Base-by-base conservation (phyloP, 2,888 invertebrate genomes). In the Beris morrisii region DNA sequence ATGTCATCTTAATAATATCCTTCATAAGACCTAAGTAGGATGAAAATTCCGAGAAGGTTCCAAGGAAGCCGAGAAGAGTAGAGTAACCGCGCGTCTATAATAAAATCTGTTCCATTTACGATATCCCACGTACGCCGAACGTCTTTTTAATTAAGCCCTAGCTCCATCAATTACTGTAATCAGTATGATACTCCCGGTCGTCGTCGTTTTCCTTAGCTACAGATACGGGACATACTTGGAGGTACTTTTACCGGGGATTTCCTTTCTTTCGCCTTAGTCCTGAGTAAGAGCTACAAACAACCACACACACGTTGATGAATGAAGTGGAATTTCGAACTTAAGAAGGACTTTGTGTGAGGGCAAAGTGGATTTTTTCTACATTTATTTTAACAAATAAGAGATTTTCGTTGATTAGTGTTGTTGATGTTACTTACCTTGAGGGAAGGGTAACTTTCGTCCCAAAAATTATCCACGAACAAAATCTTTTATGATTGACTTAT, bases 101-200 rank as follows among this genome's bases (percentile, higher is more conserved):
- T 69, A 69, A 69, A 69, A 69, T 69, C 69, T 69, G 67, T 69
- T 67, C 64, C 67, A 69, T 69, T 69, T 69, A 67, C 64, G 66
- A 69, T 67, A 67, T 69, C 56, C 69, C 69, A 69, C 69, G 69
- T 69, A 67, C 67, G 66, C 64, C 64, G 64, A 66, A 69, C 66
- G 67, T 69, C 67, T 69, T 69, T 69, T 69, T 69, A 69, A 69
- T 69, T 69, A 69, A 69, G 67, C 59, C 48, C 61, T 61, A 61
- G 38, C 66, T 66, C 57, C 67, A 67, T 67, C 67, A 69, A 69
- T 69, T 69, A 69, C 63, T 63, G 65, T 69, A 67, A 65, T 69
- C 68, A 69, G 58, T 58, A 53, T 28, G 65, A 65, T 58, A 58
- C 46, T 38, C 58, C 15, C 30, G 46, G 58, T 58, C 58, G 58